These are phyloP conservation scores for Phortica magna DNA, from an alignment of 2,888 invertebrate species.

Conservation along the genomic window DNA sequence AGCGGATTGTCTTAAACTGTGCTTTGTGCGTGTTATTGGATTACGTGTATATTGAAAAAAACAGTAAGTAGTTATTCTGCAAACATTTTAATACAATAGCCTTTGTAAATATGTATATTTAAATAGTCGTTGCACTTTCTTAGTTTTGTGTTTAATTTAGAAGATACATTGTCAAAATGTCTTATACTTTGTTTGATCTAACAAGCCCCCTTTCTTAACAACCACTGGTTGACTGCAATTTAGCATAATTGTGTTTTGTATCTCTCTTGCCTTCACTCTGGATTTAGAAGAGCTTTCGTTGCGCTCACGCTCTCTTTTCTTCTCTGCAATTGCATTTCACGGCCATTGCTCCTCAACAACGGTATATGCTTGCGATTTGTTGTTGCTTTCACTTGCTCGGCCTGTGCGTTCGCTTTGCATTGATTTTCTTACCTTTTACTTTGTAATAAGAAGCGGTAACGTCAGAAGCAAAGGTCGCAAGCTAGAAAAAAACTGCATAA, in stretches of 20 bases:
- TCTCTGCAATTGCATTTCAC: slow-evolving; percentile 8
- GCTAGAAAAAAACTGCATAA: slow-evolving; percentile 6
- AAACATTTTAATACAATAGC: neutral
- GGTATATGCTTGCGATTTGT: neutral
- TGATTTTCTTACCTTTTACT: slow-evolving; percentile 11
- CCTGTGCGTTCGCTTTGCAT: neutral
- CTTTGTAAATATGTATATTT: neutral
- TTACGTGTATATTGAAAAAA: no score
- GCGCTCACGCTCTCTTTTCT: neutral
- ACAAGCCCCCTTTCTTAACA: no score
- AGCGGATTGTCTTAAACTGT: neutral
- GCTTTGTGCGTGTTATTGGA: no score
- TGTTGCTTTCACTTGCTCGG: neutral
- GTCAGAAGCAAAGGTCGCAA: slow-evolving; percentile 5
- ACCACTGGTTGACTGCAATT: no score
- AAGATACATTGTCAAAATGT: no score
- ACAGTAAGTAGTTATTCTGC: no score
- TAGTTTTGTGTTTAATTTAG: neutral
- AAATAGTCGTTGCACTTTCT: slow-evolving; percentile 12
- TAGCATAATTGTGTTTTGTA: neutral
- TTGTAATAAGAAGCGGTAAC: slow-evolving; percentile 3
- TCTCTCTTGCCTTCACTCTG: slow-evolving; percentile 1
- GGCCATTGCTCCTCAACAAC: neutral
- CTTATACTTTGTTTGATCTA: no score
- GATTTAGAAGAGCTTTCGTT: neutral